Base-by-base conservation (phyloP, 2,888 invertebrate genomes). In the Meandrusa payeni region DNA sequence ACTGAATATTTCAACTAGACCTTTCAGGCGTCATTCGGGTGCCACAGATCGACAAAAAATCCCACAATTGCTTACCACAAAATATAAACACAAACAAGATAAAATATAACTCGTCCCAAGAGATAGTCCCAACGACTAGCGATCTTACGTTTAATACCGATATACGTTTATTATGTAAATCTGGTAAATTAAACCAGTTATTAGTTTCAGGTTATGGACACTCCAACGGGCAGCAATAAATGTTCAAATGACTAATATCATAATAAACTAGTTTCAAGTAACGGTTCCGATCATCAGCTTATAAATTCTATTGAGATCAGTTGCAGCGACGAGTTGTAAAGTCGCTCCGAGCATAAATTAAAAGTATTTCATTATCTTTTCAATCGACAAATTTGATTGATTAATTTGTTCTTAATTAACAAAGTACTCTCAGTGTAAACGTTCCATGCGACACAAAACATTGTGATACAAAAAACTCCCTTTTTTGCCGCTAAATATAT, bases 191-290 rank as follows among this genome's bases (percentile, higher is more conserved):
- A 29, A 43, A 37, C 42, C 36, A 9, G 42, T 36, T 29, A 20
- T 26, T 19, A 7, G n/a, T 38, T 22, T 27, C 24, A 27, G 12
- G 36, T 26, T 33, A 20, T 28, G 12, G 41, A 19, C 26, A 15
- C 22, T n/a, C 13, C 20, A 20, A 6, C 15, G 13, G 15, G 28
- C 37, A 24, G 29, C 29, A 43, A 23, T 42, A 24, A 28, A 42
- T 31, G 37, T 33, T 27, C 26, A 28, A 38, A 12, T 39, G 27
- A 44, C 32, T 39, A 33, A 43, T 38, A 43, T 38, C 43, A 37
- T 32, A 43, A 37, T 26, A 43, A 38, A 44, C 44, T 38, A 38
- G 38, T 44, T 39, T 9, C 22, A 38, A 27, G 27, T 44, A 44
- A 39, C 44, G 44, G 44, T 44, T 22, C 3, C 31, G 10, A 13